A percentile compares a stretch with the other conserved stretches of the same genome.
phyloP scores from a whole-genome alignment of 2,797 vertebrate species.

The Bradypodion ventrale region DNA sequence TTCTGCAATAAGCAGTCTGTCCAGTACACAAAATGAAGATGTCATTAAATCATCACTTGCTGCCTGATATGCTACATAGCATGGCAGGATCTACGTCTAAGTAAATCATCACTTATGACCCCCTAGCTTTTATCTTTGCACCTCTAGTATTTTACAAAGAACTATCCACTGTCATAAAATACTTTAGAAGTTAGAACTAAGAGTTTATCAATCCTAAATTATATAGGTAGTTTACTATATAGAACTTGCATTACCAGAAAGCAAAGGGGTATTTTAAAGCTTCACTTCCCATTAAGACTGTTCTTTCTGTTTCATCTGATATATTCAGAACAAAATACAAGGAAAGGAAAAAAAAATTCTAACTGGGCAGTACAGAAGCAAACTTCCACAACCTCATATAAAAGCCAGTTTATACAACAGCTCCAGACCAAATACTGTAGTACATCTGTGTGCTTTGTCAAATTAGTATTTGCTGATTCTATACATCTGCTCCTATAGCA shows the following conservation, averaged over 20 bases:
- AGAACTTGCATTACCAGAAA: slow-evolving; percentile 6
- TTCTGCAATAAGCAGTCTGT: neutral
- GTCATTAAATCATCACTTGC: slow-evolving; percentile 51
- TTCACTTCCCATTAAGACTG: slow-evolving; percentile 51
- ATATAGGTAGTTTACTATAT: slow-evolving; percentile 1
- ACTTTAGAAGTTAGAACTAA: slow-evolving; percentile 29
- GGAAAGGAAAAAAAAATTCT: neutral
- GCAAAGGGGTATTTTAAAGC: slow-evolving; percentile 39
- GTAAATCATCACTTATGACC: slow-evolving; percentile 42
- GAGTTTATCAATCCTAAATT: slow-evolving; percentile 29
- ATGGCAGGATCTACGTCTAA: too few relatives aligned
- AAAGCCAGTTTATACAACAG: neutral
- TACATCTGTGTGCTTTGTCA: slow-evolving; percentile 30
- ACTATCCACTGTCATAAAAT: slow-evolving; percentile 44
- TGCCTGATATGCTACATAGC: too few relatives aligned
- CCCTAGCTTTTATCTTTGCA: slow-evolving; percentile 13
- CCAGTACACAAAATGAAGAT: slow-evolving; percentile 21
- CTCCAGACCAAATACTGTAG: slow-evolving; percentile 21
- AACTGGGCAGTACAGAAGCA: slow-evolving; percentile 38
- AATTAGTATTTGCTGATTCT: slow-evolving; percentile 12
- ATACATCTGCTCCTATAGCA: slow-evolving; percentile 25
- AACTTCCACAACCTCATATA: slow-evolving; percentile 20
- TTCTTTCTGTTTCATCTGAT: slow-evolving; percentile 47
- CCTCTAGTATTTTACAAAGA: slow-evolving; percentile 40
- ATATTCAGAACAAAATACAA: slow-evolving; percentile 21